phyloP scores from a whole-genome alignment of 2,113 vertebrate genomes.

The Gobiocypris rarus region DNA sequence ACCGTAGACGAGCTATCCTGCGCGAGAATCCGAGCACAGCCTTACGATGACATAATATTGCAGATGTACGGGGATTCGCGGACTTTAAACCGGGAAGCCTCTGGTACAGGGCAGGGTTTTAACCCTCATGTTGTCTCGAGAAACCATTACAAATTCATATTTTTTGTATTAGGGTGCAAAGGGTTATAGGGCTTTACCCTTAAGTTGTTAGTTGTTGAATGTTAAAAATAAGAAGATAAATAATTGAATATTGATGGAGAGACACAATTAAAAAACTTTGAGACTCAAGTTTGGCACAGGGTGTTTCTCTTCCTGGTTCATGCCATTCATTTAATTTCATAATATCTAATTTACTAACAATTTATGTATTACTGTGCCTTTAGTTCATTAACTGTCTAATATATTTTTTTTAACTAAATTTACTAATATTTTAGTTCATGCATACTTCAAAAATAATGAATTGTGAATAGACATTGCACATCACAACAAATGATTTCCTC shows the following conservation, averaged over 20 bases:
- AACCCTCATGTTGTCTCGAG: background rate
- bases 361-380: background rate
- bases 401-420: no score
- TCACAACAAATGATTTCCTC: background rate
- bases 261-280: background rate
- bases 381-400: background rate
- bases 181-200: background rate
- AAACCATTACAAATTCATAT: background rate
- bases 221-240: background rate
- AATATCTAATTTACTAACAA: background rate
- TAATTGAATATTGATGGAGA: background rate
- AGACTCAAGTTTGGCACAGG: background rate
- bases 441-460: background rate
- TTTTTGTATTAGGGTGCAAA: background rate
- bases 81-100: background rate
- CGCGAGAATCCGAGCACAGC: background rate
- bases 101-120: background rate
- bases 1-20: background rate
- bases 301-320: background rate
- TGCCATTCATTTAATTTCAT: background rate
- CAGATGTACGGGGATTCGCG: slow-evolving; percentile 28
- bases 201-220: background rate
- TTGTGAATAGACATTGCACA: background rate
- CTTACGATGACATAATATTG: slow-evolving; percentile 47
- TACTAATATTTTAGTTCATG: background rate